Base-by-base conservation (phyloP, 2,797 vertebrate species). In the Meriones psammophilus region DNA sequence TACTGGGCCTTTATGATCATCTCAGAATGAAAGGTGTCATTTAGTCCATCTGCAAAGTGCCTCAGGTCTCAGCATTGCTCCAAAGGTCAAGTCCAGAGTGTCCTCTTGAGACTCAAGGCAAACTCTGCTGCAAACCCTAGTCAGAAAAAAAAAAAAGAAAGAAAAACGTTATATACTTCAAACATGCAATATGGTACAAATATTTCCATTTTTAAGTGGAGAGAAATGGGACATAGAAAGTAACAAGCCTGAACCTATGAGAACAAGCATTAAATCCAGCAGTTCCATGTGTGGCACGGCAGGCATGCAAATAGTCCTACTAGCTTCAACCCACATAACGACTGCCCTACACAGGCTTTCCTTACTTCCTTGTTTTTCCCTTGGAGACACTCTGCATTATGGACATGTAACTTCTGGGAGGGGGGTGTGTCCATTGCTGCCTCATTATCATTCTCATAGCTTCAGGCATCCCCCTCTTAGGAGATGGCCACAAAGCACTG, bases 351-450 rank as follows among this genome's bases (percentile, higher is more conserved):
- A 14, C 54, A 5, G 26, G 54, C 69, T 74, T 1, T 74, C 4
- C 1, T 0, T 39, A 3, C 3, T 12, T 13, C 13, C 15, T 6
- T 62, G 17, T 9, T 15, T 58, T 46, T 76, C 6, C 73, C 1
- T 56, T 62, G 30, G 28, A 74, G 17, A 42, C 54, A 58, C 56
- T 64, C 14, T 26, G 15, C 56, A 17, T 46, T 62, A 10, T 28
- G 30, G 30, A 14, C 56, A 5, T 46, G 36, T 42, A 42, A 46
- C 56, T 46, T 46, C 26, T 22, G 10, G 66, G 86, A 0, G 1
- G 4, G 4, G 86, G 0, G 1, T 1, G 4, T 76, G 56, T 76
- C 28, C n/a, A 24, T 26, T 46, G 36, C 39, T 50, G 4, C 6
- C 39, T 64, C 7, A 6, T 76, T 42, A 50, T 64, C 39, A 77